Conservation (phyloP, 2,888 invertebrate species). For the Lasius fuliginosus region DNA sequence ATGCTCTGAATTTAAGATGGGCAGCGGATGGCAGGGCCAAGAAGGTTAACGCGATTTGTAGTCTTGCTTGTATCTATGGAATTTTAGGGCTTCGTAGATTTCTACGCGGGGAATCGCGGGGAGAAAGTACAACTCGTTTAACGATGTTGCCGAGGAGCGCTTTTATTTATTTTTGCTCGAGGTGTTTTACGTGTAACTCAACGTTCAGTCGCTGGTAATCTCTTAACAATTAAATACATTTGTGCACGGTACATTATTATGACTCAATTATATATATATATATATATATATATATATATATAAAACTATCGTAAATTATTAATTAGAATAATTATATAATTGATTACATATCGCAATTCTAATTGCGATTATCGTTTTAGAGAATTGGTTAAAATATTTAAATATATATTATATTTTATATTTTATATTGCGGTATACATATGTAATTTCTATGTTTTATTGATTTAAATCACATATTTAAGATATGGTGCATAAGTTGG, state of each 20-base stretch:
- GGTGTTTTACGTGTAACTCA: constrained; percentile 42
- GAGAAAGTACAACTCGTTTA: constrained; percentile 36
- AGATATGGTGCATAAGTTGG: neutral
- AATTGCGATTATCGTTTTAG: neutral
- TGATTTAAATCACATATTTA: neutral
- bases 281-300: neutral
- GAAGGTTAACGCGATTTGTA: constrained; percentile 55
- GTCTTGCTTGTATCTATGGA: constrained; percentile 53
- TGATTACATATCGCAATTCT: neutral
- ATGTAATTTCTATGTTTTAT: neutral
- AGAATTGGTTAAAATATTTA: neutral
- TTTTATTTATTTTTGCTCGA: constrained; percentile 44
- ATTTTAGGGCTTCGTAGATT: constrained; percentile 55
- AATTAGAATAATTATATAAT: constrained; percentile 8
- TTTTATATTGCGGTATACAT: neutral
- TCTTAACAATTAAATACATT: constrained; percentile 21
- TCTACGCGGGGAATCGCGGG: constrained; percentile 37
- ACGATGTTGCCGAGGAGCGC: constrained; percentile 34
- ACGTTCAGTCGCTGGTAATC: constrained; percentile 8
- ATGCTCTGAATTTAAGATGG: constrained; percentile 57
- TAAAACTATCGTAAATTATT: neutral
- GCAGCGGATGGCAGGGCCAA: constrained; percentile 43
- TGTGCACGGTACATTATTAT: neutral
- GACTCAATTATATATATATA: neutral
- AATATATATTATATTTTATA: neutral